Conservation (phyloP, 2,888 invertebrate species). For the Tipula vernalis region DNA sequence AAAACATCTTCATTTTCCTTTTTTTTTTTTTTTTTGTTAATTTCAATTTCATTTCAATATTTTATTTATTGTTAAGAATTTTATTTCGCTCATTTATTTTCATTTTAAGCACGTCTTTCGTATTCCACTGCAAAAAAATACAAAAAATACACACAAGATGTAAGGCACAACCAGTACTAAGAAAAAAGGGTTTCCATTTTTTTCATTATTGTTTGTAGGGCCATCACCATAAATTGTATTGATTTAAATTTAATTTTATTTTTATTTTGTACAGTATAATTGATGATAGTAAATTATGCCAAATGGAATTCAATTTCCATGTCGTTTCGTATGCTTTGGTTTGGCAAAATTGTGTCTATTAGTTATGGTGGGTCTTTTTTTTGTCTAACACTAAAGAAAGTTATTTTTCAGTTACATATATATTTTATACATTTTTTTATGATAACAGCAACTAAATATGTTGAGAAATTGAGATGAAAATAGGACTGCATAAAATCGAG, state of each 20-base stretch:
- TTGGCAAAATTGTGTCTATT: neutral
- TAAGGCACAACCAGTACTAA: neutral
- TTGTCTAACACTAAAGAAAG: no score
- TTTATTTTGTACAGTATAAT: neutral
- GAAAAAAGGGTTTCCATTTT: neutral
- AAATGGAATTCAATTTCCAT: neutral
- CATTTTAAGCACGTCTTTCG: neutral
- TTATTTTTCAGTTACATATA: no score
- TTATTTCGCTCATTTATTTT: neutral
- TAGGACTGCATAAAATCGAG: no score
- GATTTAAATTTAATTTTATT: neutral
- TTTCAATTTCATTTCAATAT: neutral
- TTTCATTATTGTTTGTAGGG: neutral
- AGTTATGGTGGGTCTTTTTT: neutral
- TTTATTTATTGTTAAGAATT: neutral
- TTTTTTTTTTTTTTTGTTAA: neutral
- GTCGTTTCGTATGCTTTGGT: neutral
- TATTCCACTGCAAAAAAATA: neutral
- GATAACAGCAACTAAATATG: no score
- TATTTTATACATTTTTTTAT: no score
- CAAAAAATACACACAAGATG: neutral
- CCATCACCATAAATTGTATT: neutral
- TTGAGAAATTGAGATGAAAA: no score
- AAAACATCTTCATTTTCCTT: neutral
- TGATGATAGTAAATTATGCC: neutral